Percentiles rank a stretch among this genome's conserved stretches.
phyloP scores from a whole-genome alignment of 1,140 invertebrate genomes.

The Drosophila willistoni region DNA sequence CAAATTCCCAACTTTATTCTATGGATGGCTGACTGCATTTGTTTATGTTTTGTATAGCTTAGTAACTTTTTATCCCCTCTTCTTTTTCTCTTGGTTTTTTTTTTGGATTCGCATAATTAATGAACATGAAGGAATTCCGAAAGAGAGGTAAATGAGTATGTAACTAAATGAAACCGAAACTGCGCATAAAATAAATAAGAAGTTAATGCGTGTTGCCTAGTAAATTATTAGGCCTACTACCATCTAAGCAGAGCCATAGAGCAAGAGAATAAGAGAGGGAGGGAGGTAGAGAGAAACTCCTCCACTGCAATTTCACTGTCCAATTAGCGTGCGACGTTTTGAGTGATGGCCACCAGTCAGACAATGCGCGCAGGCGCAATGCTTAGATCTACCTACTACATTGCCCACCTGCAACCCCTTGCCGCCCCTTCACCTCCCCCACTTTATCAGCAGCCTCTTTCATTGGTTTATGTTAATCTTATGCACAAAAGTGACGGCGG shows the following conservation, averaged over 20 bases:
- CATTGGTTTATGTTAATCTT: conserved; percentile 57
- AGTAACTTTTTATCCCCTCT: background rate
- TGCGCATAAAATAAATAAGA: conserved; percentile 75
- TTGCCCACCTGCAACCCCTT: conserved; percentile 8
- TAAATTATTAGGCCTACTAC: conserved; percentile 58
- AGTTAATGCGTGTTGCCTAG: conserved; percentile 65
- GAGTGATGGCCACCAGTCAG: conserved; percentile 76
- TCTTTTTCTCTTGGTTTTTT: conserved; percentile 2
- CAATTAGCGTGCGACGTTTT: conserved; percentile 80
- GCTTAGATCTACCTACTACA: conserved; percentile 4
- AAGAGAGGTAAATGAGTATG: conserved; percentile 1
- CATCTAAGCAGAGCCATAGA: background rate
- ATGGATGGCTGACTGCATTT: conserved; percentile 41
- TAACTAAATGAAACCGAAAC: conserved; percentile 69
- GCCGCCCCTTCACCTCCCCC: background rate
- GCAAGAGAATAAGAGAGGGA: background rate
- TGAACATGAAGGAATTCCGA: conserved; percentile 37
- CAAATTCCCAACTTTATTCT: conserved; percentile 57
- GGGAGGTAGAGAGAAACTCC: background rate
- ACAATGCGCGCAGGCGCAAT: conserved; percentile 74
- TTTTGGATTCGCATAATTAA: conserved; percentile 51
- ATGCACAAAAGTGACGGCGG: conserved; percentile 30
- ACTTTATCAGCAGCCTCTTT: background rate
- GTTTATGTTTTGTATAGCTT: conserved; percentile 30
- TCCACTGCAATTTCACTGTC: conserved; percentile 70